Evolutionary conservation across 2,888 invertebrate species (phyloP), one percentile per base, ranked within the genome.

Genomic region (Xylophagus ater): DNA sequence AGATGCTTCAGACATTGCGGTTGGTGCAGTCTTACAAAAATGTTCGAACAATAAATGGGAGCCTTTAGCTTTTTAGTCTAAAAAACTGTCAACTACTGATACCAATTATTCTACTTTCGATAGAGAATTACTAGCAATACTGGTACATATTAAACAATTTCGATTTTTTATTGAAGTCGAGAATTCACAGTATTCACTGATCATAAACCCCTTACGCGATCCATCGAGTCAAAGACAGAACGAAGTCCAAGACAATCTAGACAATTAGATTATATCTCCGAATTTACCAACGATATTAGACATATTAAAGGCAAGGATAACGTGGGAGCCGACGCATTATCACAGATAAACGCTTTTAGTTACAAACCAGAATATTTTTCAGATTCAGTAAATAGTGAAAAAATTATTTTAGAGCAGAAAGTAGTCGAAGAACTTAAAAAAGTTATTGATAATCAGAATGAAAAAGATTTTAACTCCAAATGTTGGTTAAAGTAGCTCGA

Each of bases 1-100:
- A 6, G 51, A 49, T 10, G 62, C 62, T 2, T 64, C 62, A 0
- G 56, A 59, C 29, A 40, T 20, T 2, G 54, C 61, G 3, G 51
- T 61, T 3, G 62, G 62, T 2, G 60, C 58, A 2, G 56, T 53
- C 1, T 37, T 65, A 7, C 58, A 65, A 37, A 60, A 62, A 39
- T 17, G 15, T 0, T 34, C 37, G 2, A 34, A 45, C 4, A 33
- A 42, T 7, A 12, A 35, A 2, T 59, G 57, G 57, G 41, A 58
- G 46, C 59, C 60, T 1, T 39, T 61, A 8, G 54, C 53, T 1
- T 62, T 58, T 40, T 60, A 55, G 38, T 58, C 57, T 1, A 46
- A 46, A 30, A 61, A 2, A 48, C 40, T 17, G 39, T n/a, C n/a
- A n/a, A n/a, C 51, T 1, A 37, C 56, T 0, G 53, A 63, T 40